Percentiles rank a stretch among this genome's conserved stretches.
phyloP scores from a whole-genome alignment of 2,888 invertebrate species.

The Polyommatus iphigenia region DNA sequence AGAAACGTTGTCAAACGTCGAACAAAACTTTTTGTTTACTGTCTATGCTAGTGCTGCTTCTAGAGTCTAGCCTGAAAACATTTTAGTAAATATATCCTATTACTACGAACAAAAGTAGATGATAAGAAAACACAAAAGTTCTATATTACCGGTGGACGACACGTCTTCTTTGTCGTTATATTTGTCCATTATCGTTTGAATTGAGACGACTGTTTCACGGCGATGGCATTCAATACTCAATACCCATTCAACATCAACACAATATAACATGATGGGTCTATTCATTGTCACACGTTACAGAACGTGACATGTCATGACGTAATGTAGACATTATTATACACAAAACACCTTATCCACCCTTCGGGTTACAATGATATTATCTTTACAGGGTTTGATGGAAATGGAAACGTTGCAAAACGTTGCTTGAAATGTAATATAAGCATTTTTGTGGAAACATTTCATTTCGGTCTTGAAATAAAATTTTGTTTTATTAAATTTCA shows the following conservation, averaged over 20 bases:
- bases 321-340: not conserved
- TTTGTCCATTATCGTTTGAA: not conserved
- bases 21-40: no score
- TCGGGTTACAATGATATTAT: not conserved
- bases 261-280: not conserved
- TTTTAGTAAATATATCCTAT: no score
- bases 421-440: no score
- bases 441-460: no score
- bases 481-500: no score
- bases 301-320: slow-evolving; percentile 3
- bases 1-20: no score
- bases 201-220: not conserved
- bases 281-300: not conserved
- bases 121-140: not conserved
- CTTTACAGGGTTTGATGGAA: not conserved
- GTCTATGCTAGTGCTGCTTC: no score
- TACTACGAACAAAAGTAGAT: not conserved
- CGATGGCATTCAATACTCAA: not conserved
- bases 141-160: not conserved
- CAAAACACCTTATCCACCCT: not conserved
- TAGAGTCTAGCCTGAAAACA: no score
- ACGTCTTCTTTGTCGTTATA: not conserved
- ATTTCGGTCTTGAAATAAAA: no score
- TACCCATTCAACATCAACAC: slow-evolving; percentile 1
- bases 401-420: not conserved